Conservation (phyloP, 2,113 vertebrate species). For the Scalopus aquaticus region DNA sequence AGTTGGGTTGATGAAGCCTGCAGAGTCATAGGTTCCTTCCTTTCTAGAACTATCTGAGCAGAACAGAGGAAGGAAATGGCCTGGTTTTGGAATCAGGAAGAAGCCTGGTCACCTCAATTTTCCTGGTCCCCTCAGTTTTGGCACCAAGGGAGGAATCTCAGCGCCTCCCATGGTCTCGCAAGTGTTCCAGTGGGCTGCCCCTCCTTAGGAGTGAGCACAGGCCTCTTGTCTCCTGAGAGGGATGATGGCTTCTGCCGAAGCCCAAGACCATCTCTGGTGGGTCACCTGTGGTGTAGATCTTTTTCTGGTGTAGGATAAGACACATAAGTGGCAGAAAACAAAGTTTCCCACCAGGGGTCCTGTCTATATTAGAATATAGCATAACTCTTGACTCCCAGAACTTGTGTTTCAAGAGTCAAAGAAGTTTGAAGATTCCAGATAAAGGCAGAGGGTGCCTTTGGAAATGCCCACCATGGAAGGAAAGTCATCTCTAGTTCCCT, state of each 20-base stretch:
- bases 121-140: background rate
- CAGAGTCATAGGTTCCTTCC: background rate
- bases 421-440: background rate
- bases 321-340: background rate
- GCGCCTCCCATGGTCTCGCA: background rate
- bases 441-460: background rate
- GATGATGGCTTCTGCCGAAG: background rate
- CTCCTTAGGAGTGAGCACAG: background rate
- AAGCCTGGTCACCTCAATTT: no score
- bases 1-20: background rate
- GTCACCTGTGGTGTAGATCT: background rate
- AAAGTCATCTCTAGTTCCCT: background rate
- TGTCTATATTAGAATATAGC: background rate
- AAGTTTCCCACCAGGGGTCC: background rate
- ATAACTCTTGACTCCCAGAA: background rate
- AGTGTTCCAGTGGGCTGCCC: accelerated
- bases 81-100: background rate
- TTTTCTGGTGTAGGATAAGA: background rate
- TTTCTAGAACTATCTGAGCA: background rate
- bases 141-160: background rate
- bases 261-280: background rate
- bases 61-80: no score
- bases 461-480: background rate
- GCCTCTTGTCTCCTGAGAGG: background rate
- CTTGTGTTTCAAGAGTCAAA: background rate